Percentiles rank a stretch among this genome's conserved stretches.
These are phyloP conservation scores for Parauchenoglanis ngamensis DNA, from an alignment of 2,797 vertebrate genomes.

Conservation along the genomic window DNA sequence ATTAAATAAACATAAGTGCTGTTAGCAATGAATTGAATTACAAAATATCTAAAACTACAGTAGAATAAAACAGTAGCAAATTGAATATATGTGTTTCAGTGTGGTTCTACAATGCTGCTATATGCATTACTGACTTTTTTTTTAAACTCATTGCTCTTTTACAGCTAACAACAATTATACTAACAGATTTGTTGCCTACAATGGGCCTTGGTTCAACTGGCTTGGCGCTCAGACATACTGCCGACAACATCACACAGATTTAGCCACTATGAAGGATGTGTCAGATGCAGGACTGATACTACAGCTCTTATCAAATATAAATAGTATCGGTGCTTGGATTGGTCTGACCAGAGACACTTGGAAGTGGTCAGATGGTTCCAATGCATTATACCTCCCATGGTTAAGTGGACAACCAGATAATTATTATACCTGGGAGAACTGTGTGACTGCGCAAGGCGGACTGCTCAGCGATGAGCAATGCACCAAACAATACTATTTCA, in stretches of 20 bases:
- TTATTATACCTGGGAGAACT: no score
- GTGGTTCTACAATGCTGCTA: no score
- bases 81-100: neutral
- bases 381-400: neutral
- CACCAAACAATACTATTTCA: no score
- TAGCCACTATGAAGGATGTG: neutral
- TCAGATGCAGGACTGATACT: neutral
- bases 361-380: neutral
- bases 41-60: neutral
- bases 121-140: neutral
- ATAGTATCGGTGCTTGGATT: neutral
- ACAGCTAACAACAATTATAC: neutral
- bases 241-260: neutral
- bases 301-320: neutral
- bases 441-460: no score
- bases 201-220: neutral
- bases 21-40: no score
- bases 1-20: no score
- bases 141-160: neutral
- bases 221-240: neutral
- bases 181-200: neutral
- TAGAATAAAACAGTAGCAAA: neutral
- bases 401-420: neutral
- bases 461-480: no score
- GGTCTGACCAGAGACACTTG: neutral